Base-by-base conservation (phyloP, 2,113 vertebrate species). In the Promerops cafer region DNA sequence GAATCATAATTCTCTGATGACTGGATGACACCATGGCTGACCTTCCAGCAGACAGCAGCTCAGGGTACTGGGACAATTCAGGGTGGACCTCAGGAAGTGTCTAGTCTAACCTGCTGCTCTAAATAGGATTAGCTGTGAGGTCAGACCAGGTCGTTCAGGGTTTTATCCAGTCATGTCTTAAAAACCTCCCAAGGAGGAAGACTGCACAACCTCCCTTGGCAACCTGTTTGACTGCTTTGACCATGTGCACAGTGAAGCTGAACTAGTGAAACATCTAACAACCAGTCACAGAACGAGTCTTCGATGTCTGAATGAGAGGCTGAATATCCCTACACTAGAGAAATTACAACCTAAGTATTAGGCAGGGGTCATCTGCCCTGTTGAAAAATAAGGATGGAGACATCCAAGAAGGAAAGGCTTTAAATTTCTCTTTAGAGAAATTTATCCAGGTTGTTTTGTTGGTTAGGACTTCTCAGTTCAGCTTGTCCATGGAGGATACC, bases 111-210 rank as follows among this genome's bases (percentile, higher is more conserved):
- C 35, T 82, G 17, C 16, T 83, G 31, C 28, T 81, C 76, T 70
- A 86, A 94, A 50, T 53, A 69, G 87, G 61, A 95, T 89, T 92
- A 92, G 42, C 69, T 86, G 21, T 77, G 83, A 92, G 77, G 83
- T 90, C 68, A 91, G 64, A 66, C 40, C 11, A 64, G 64, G 68
- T 70, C 92, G 57, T 37, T 83, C 39, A 83, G 80, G 89, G 81
- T 45, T 95, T 96, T 91, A 89, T 85, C 76, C 91, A 84, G 59
- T 78, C 69, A 74, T 54, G 77, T 63, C 80, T 89, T 89, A 69
- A 91, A 93, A 93, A 54, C 5, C 13, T 52, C 53, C 16, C 42
- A 42, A 40, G 68, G 40, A 71, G 53, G n/a, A 82, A 87, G 66
- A 47, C 57, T 72, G 49, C 45, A 71, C 39, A 44, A 15, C 39